These are phyloP conservation scores for Reticulitermes lucifugus DNA, from an alignment of 2,888 invertebrate species.

Conservation along the genomic window DNA sequence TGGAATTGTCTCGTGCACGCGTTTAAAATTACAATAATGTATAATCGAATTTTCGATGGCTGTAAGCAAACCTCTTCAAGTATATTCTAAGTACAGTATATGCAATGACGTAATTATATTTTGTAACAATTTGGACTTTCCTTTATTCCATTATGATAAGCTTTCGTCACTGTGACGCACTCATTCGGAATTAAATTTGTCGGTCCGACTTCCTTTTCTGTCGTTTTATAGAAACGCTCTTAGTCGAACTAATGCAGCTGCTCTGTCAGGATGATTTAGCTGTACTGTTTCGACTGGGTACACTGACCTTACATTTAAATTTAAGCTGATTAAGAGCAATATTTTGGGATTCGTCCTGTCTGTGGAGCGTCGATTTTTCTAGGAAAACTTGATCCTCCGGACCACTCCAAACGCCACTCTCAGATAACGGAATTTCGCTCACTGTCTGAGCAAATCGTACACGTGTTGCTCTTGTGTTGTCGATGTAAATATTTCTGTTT, in stretches of 20 bases:
- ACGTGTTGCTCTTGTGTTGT: not conserved
- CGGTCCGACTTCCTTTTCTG: not conserved
- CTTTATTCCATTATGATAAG: no score
- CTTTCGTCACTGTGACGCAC: no score
- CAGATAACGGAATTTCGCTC: slow-evolving; percentile 43
- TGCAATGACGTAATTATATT: no score
- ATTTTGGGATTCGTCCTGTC: not conserved
- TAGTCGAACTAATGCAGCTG: not conserved
- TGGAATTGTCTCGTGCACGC: no score
- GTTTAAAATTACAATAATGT: no score
- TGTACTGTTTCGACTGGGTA: not conserved
- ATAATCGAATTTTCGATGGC: no score
- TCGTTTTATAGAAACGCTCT: not conserved
- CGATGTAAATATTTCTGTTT: not conserved
- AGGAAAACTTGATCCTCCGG: slow-evolving; percentile 21
- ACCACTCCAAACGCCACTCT: slow-evolving; percentile 45
- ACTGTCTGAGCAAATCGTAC: slow-evolving; percentile 48
- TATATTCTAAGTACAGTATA: no score
- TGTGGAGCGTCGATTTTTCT: not conserved
- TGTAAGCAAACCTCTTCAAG: no score
- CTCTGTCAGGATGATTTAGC: not conserved
- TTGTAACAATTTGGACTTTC: no score
- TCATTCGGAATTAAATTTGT: not conserved
- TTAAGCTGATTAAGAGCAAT: not conserved
- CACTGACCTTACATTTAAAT: not conserved